Evolutionary conservation across 2,113 vertebrate genomes (phyloP), one percentile per base, ranked within the genome.

Genomic region (Odocoileus hemionus): DNA sequence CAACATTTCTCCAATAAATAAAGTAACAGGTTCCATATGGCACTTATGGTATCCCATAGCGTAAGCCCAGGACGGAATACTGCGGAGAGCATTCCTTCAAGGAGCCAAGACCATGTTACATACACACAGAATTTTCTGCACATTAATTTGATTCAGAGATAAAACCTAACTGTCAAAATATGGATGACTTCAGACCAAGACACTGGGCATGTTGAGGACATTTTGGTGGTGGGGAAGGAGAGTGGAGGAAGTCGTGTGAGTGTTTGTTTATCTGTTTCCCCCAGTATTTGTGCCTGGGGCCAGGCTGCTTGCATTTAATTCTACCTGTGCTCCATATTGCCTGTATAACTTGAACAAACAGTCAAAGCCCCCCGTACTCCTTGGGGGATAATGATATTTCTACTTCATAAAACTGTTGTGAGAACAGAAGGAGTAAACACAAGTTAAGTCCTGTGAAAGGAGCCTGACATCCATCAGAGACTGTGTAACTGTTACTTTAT

Each of bases 1-100:
- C 26, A 83, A 60, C 26, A 25, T 74, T 74, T 96, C 61, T 92
- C n/a, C 30, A 74, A 74, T 61, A 97, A 86, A 45, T 45, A 80
- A 67, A 82, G 55, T 82, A 95, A 94, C 19, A 88, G 36, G 9
- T 86, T 94, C 86, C 92, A 91, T 76, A 89, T 93, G 54, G 47
- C 5, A 4, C n/a, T 15, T 19, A 17, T 0, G 7, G 17, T 39
- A 54, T 84, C 45, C 28, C 28, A 16, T 5, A 45, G 15, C 30
- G 21, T 39, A 93, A 64, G 10, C n/a, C 6, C 5, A 30, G 92
- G 82, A 87, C 21, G 45, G 86, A 85, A 82, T 11, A 54, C 11
- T 28, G 23, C 64, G 58, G 17, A 90, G 90, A 95, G 36, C 83
- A 21, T 39, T 89, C 19, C 6, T 79, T 47, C 47, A 94, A 74